Conservation (phyloP, 2,888 invertebrate species). For the Mythimna impura region DNA sequence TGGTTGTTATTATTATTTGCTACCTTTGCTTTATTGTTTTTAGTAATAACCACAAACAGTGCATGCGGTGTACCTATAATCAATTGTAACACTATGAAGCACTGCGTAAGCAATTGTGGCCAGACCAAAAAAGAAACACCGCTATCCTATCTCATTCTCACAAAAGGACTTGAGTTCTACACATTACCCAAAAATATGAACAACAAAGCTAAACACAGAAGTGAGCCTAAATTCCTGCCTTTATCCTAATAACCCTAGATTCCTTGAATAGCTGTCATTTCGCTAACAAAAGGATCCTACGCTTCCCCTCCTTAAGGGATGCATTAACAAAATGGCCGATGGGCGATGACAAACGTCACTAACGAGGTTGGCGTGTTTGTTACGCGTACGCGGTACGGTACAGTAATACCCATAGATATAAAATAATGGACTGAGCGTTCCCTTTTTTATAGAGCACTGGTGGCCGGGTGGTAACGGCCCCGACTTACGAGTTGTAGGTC, state of each 20-base stretch:
- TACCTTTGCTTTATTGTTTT: too few relatives aligned
- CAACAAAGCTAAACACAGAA: conserved; percentile 40
- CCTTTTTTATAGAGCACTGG: background rate
- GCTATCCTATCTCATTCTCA: too few relatives aligned
- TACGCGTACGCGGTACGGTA: conserved; percentile 38
- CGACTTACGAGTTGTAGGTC: too few relatives aligned
- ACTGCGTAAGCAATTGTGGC: too few relatives aligned
- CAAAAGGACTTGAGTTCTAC: background rate
- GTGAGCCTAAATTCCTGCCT: conserved; percentile 50
- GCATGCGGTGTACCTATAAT: too few relatives aligned
- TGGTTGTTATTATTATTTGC: too few relatives aligned
- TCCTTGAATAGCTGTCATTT: conserved; percentile 66
- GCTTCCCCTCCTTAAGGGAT: conserved; percentile 70
- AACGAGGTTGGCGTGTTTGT: conserved; percentile 64
- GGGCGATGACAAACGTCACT: conserved; percentile 66
- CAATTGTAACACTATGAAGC: too few relatives aligned
- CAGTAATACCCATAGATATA: background rate
- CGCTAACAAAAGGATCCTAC: conserved; percentile 61
- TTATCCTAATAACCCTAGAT: conserved; percentile 59
- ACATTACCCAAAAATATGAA: conserved; percentile 4
- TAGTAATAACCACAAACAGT: too few relatives aligned
- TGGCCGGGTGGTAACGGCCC: too few relatives aligned
- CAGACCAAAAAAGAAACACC: too few relatives aligned
- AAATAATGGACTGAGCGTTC: background rate
- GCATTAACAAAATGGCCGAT: conserved; percentile 76